Conservation (phyloP, 2,797 vertebrate genomes). For the Nyctibius grandis region DNA sequence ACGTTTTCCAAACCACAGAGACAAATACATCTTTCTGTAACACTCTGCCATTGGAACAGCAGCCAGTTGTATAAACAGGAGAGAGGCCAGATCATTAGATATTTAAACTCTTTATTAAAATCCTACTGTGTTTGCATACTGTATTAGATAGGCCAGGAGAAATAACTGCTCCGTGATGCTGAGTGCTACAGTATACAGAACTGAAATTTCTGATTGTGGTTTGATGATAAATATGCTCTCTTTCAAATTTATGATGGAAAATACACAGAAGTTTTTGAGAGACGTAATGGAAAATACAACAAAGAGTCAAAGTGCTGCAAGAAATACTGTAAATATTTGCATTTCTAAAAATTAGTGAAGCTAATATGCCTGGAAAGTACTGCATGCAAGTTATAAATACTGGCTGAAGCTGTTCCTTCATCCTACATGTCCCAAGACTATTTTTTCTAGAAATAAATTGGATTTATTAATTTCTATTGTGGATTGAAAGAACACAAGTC, state of each 20-base stretch:
- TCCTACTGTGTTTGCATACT: not conserved
- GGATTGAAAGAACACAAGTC: not conserved
- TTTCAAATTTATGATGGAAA: constrained; percentile 32
- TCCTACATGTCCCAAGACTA: not conserved
- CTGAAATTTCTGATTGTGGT: not conserved
- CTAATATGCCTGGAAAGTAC: not conserved
- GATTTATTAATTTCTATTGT: not conserved
- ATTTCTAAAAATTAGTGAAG: constrained; percentile 38
- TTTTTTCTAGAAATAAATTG: not conserved
- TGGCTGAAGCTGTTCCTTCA: not conserved
- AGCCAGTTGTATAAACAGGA: constrained; percentile 28
- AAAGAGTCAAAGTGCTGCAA: not conserved
- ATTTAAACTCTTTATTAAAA: constrained; percentile 17
- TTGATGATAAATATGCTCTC: constrained; percentile 6
- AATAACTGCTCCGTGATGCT: not conserved
- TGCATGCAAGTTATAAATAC: not conserved
- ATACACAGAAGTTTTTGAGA: not conserved
- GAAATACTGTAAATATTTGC: constrained; percentile 44
- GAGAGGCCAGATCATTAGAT: not conserved
- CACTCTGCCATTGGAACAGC: not conserved
- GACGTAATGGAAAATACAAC: constrained; percentile 34
- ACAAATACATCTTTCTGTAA: not conserved
- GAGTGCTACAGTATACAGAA: not conserved
- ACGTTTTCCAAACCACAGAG: not conserved
- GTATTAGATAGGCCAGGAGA: not conserved